These are phyloP conservation scores for Vultur gryphus DNA, from an alignment of 2,797 vertebrate species.

Conservation along the genomic window DNA sequence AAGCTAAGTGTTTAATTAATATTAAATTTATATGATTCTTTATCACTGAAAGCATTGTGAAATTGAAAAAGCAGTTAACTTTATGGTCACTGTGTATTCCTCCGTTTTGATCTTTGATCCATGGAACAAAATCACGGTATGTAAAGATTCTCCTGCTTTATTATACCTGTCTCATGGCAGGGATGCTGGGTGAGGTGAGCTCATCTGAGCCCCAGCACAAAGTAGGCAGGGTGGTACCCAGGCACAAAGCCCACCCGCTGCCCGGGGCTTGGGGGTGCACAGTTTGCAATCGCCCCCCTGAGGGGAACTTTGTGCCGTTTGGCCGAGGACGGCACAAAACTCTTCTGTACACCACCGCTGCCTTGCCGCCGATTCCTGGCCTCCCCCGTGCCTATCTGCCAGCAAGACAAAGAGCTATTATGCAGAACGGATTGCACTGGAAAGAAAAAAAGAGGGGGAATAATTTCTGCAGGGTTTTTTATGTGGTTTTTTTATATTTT, in stretches of 20 bases:
- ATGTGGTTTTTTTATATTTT: not conserved
- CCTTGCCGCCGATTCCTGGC: not conserved
- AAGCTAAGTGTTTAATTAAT: constrained; percentile 85
- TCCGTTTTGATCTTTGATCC: constrained; percentile 79
- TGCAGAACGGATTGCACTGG: constrained; percentile 65
- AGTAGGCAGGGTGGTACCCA: rapidly evolving
- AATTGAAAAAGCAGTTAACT: constrained; percentile 82
- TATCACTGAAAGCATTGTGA: constrained; percentile 78
- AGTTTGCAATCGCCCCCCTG: not conserved
- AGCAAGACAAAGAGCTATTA: constrained; percentile 74
- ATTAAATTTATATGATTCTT: constrained; percentile 84
- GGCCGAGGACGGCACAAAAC: not conserved
- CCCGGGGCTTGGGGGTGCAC: rapidly evolving
- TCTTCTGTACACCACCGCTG: not conserved
- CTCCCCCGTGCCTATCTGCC: constrained; percentile 54
- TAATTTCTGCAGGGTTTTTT: constrained; percentile 50
- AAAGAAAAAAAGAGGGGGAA: constrained; percentile 1
- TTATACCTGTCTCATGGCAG: constrained; percentile 51
- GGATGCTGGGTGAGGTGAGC: not conserved
- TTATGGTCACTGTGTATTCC: constrained; percentile 76
- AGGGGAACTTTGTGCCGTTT: not conserved
- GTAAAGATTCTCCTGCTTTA: constrained; percentile 65
- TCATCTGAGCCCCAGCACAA: not conserved
- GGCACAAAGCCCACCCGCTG: not conserved
- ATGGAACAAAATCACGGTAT: constrained; percentile 66